Evolutionary conservation across 2,797 vertebrate genomes (phyloP).

Genomic region (Coregonus suidteri): DNA sequence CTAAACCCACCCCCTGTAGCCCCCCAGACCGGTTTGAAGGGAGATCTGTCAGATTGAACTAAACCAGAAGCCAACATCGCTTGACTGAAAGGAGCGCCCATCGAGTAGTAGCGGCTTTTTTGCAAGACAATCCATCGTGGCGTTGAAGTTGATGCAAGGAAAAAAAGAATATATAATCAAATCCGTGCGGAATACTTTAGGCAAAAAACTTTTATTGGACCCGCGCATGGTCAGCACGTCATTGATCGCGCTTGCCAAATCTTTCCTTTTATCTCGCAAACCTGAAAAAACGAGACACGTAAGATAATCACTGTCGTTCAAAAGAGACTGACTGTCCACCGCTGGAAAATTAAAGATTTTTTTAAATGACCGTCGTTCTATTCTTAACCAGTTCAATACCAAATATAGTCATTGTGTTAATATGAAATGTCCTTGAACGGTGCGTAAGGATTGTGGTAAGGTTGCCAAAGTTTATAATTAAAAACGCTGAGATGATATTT

Average conservation of each 20-base stretch:
- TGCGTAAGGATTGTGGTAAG: background rate
- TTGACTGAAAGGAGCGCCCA: conserved; percentile 58
- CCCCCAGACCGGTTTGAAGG: too few species aligned
- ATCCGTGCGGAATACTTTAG: conserved; percentile 17
- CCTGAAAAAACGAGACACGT: conserved; percentile 10
- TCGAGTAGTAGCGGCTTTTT: conserved; percentile 21
- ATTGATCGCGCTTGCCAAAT: conserved; percentile 19
- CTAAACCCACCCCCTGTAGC: background rate
- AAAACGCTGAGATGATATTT: conserved; percentile 19
- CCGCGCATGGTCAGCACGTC: conserved; percentile 43
- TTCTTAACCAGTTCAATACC: conserved; percentile 57
- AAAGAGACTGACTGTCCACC: background rate
- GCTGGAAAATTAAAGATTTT: conserved; percentile 1
- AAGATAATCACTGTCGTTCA: background rate
- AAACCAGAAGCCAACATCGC: conserved; percentile 46
- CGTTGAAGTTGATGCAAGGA: conserved; percentile 12
- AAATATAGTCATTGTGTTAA: conserved; percentile 69
- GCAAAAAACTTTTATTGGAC: conserved; percentile 39
- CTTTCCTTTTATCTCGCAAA: conserved; percentile 34
- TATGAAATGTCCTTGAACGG: conserved; percentile 47
- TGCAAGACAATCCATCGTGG: conserved; percentile 49
- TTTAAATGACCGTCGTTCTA: conserved; percentile 3
- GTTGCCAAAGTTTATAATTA: background rate
- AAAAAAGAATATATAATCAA: conserved; percentile 36
- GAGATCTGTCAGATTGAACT: too few species aligned